A percentile compares a stretch with the other conserved stretches of the same genome.
Evolutionary conservation across 1,140 invertebrate species (phyloP).

Genomic region (Drosophila carrolli): DNA sequence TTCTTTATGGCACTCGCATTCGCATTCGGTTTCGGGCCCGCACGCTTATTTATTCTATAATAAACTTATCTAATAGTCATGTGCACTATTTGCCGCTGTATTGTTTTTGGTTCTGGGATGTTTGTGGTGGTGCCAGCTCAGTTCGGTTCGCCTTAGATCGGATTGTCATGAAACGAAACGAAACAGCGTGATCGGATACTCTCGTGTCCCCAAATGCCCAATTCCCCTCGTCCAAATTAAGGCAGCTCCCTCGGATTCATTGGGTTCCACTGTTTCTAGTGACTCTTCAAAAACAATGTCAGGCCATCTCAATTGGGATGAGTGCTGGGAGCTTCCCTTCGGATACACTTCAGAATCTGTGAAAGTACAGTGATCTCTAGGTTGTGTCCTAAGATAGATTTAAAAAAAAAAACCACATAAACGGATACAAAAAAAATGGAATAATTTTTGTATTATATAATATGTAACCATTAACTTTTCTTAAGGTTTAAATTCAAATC

Average conservation of each 20-base stretch:
- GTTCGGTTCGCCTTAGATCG: slow-evolving; percentile 1
- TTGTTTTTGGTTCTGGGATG: slow-evolving; percentile 11
- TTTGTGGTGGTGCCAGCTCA: slow-evolving; percentile 11
- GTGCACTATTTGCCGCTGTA: slow-evolving; percentile 27
- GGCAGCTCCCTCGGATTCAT: neutral
- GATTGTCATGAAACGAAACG: slow-evolving; percentile 24
- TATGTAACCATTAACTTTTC: neutral
- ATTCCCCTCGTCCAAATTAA: slow-evolving; percentile 9
- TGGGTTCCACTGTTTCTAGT: neutral
- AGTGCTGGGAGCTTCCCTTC: neutral
- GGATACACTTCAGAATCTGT: too few species aligned
- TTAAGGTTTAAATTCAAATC: too few species aligned
- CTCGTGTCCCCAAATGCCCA: slow-evolving; percentile 1
- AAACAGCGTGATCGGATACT: slow-evolving; percentile 22
- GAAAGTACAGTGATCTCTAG: slow-evolving; percentile 1
- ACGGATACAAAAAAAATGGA: too few species aligned
- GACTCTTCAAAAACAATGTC: slow-evolving; percentile 43
- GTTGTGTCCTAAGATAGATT: neutral
- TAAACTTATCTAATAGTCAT: slow-evolving; percentile 78
- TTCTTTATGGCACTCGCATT: slow-evolving; percentile 60
- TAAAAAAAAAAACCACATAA: neutral
- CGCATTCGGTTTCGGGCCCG: slow-evolving; percentile 30
- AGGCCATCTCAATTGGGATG: slow-evolving; percentile 44
- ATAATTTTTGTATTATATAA: too few species aligned
- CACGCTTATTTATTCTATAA: slow-evolving; percentile 69